Conservation (phyloP, 1,140 invertebrate genomes). For the Drosophila bocqueti region DNA sequence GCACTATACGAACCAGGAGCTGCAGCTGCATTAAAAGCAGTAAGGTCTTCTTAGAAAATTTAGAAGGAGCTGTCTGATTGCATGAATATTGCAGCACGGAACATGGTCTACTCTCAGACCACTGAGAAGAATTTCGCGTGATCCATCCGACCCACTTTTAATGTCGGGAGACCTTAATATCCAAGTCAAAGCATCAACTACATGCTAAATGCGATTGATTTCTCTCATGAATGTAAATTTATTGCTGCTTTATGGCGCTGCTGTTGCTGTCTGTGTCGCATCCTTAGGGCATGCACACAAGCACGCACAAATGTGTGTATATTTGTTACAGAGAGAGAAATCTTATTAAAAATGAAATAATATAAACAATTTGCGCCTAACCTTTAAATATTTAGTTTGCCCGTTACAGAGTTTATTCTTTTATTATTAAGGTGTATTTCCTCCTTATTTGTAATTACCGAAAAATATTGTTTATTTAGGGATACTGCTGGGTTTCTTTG, state of each 20-base stretch:
- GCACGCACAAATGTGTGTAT: slow-evolving; percentile 6
- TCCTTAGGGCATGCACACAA: slow-evolving; percentile 29
- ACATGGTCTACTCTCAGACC: not conserved
- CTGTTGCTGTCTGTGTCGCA: slow-evolving; percentile 22
- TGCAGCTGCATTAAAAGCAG: slow-evolving; percentile 17
- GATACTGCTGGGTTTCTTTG: too few relatives aligned
- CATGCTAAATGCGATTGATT: slow-evolving; percentile 36
- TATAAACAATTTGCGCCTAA: not conserved
- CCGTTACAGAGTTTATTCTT: too few relatives aligned
- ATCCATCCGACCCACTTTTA: slow-evolving; percentile 7
- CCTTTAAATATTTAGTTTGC: too few relatives aligned
- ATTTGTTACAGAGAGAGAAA: slow-evolving; percentile 19
- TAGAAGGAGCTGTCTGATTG: slow-evolving; percentile 40
- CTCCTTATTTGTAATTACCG: too few relatives aligned
- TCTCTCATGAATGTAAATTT: slow-evolving; percentile 39
- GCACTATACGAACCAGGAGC: not conserved
- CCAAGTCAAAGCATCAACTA: slow-evolving; percentile 5
- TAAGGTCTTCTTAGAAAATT: not conserved
- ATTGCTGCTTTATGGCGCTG: slow-evolving; percentile 44
- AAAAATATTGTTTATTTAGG: too few relatives aligned
- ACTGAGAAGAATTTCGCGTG: slow-evolving; percentile 14
- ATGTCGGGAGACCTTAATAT: slow-evolving; percentile 29
- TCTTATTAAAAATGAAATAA: too few relatives aligned
- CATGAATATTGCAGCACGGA: slow-evolving; percentile 52
- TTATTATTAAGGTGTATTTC: too few relatives aligned